These are phyloP conservation scores for Ypsolopha scabrella DNA, from an alignment of 2,888 invertebrate species.

Conservation along the genomic window DNA sequence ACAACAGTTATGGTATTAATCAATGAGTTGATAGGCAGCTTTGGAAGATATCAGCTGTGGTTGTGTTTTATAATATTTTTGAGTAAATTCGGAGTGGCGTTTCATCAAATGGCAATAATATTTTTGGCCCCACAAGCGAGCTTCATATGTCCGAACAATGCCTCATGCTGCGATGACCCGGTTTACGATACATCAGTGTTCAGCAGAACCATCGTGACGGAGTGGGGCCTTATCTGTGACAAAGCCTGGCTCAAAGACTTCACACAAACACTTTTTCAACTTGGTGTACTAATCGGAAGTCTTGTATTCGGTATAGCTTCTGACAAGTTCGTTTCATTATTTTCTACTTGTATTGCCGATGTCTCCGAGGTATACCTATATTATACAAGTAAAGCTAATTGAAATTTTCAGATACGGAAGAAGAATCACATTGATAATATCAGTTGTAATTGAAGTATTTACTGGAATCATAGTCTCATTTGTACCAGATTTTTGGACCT, in stretches of 20 bases:
- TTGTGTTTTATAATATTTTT: conserved; percentile 16
- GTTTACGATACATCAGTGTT: conserved; percentile 73
- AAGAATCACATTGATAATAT: conserved; percentile 74
- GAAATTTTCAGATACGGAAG: conserved; percentile 76
- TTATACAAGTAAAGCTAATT: neutral
- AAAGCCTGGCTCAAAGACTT: conserved; percentile 73
- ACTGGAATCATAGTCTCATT: conserved; percentile 76
- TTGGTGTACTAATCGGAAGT: conserved; percentile 79
- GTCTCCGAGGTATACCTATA: neutral
- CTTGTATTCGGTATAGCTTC: conserved; percentile 77
- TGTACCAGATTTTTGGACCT: conserved; percentile 73
- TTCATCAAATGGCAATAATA: conserved; percentile 30
- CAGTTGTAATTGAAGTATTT: conserved; percentile 77
- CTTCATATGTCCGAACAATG: conserved; percentile 27
- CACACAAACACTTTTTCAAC: conserved; percentile 79
- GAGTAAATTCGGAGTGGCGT: conserved; percentile 28
- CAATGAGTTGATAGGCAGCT: conserved; percentile 1
- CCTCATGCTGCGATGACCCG: conserved; percentile 62
- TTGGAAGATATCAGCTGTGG: conserved; percentile 27
- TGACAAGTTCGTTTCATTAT: conserved; percentile 68
- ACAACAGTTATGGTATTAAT: neutral
- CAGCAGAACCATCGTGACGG: conserved; percentile 75
- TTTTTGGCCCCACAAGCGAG: conserved; percentile 28
- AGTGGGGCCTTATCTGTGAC: conserved; percentile 81
- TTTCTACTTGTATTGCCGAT: neutral